Evolutionary conservation across 2,888 invertebrate species (phyloP), one percentile per base, ranked within the genome.

Genomic region (Strigamia maritima): DNA sequence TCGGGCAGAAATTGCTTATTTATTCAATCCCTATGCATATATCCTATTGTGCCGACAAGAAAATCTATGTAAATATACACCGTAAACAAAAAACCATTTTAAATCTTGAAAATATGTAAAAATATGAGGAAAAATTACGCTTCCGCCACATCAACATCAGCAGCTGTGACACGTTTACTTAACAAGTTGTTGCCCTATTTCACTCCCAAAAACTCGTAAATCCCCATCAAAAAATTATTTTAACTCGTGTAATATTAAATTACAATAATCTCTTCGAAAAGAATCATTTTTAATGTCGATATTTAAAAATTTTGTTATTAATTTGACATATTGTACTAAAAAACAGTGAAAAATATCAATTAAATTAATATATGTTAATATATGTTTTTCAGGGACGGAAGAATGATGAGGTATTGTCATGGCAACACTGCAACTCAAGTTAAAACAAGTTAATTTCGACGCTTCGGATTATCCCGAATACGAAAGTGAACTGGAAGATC

Each of bases 351-450:
- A 26, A 65, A 24, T 14, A 26, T 24, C 12, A 6, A 24, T 6
- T 4, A 8, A 26, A 65, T 16, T 65, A 26, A 65, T 60, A 14
- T 1, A 60, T 19, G 2, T 19, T 65, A 14, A 26, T 16, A 26
- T 10, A 8, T n/a, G n/a, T n/a, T n/a, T 65, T 14, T 26, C 16
- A 65, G 65, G 65, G 26, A 65, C 22, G 24, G 65, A 65, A 65
- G 65, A 49, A 49, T 19, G 65, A 65, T 65, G 65, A 65, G 16
- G 4, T 12, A 65, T 65, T 65, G 65, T 28, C 22, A 78, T 78
- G 78, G 78, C 60, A 31, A 78, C 78, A n/a, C 19, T 78, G 65
- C 60, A 78, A 14, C 78, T 78, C 54, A 78, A 28, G 31, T 31
- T 78, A 19, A 60, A 78, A 38, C 78, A 78, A 65, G 54, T 78